These are phyloP conservation scores for Columba janthina DNA, from an alignment of 2,113 vertebrate species.

Conservation along the genomic window DNA sequence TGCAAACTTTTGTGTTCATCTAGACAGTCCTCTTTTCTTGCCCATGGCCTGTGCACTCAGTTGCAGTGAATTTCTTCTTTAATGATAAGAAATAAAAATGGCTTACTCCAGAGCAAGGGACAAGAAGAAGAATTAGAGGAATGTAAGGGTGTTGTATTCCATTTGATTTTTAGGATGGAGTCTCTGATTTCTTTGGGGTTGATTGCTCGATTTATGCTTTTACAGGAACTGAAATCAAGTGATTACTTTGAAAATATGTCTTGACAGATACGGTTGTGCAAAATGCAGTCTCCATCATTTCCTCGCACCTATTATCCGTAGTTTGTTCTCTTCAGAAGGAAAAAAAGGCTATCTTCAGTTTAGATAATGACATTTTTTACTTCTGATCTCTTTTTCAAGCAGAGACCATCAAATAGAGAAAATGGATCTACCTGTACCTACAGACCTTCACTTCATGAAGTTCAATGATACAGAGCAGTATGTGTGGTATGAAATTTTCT, in stretches of 20 bases:
- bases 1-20: neutral
- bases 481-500: neutral
- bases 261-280: neutral
- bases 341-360: constrained; percentile 16
- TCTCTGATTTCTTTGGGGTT: constrained; percentile 13
- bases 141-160: neutral
- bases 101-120: neutral
- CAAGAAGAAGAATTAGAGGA: constrained; percentile 22
- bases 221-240: constrained; percentile 39
- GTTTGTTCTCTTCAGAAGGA: constrained; percentile 30
- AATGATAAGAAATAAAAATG: neutral
- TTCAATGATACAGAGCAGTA: neutral
- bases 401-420: constrained; percentile 13
- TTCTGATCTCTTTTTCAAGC: constrained; percentile 35
- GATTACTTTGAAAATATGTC: constrained; percentile 28
- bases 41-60: neutral
- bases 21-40: neutral
- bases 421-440: neutral
- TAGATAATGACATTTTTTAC: constrained; percentile 40
- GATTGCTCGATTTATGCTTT: constrained; percentile 32
- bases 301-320: neutral
- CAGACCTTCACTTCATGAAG: neutral
- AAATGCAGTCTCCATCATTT: constrained; percentile 3
- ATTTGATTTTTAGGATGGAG: constrained; percentile 7
- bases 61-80: neutral